phyloP scores from a whole-genome alignment of 2,888 invertebrate species.

The Scrobipalpa atriplicella region DNA sequence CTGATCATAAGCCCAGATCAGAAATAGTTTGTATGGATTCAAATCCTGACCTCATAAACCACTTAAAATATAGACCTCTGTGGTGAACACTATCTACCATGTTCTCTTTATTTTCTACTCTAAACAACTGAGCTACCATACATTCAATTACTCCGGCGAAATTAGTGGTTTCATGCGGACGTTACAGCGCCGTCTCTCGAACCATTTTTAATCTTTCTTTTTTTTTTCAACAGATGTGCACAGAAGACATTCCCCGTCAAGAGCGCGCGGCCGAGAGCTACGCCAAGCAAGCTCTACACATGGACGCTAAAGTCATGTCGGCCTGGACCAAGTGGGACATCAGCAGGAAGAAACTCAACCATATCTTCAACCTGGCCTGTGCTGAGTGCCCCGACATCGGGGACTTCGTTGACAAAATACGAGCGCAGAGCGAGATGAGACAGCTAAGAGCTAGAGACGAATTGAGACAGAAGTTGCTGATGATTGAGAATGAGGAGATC shows the following conservation, averaged over 20 bases:
- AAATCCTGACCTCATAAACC: too few relatives aligned
- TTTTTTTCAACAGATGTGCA: conserved; percentile 57
- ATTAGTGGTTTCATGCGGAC: too few relatives aligned
- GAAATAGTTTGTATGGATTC: too few relatives aligned
- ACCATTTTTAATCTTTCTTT: not conserved
- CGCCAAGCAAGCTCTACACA: conserved; percentile 56
- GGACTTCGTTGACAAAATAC: conserved; percentile 56
- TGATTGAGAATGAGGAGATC: conserved; percentile 78
- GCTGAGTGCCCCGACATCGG: conserved; percentile 54
- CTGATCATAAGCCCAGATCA: too few relatives aligned
- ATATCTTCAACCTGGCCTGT: conserved; percentile 54
- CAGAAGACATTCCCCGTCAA: conserved; percentile 70
- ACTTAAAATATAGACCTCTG: too few relatives aligned
- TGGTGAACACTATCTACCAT: too few relatives aligned
- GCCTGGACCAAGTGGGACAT: conserved; percentile 64
- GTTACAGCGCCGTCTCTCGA: too few relatives aligned
- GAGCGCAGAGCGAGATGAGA: conserved; percentile 60
- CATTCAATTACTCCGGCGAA: too few relatives aligned
- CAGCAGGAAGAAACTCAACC: conserved; percentile 50
- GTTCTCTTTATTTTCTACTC: too few relatives aligned
- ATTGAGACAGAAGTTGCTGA: conserved; percentile 56
- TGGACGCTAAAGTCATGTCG: conserved; percentile 61
- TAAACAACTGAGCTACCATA: too few relatives aligned
- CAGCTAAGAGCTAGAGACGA: conserved; percentile 69
- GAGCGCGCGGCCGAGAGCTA: conserved; percentile 68